phyloP scores from a whole-genome alignment of 2,113 vertebrate genomes.

The Mastomys coucha region DNA sequence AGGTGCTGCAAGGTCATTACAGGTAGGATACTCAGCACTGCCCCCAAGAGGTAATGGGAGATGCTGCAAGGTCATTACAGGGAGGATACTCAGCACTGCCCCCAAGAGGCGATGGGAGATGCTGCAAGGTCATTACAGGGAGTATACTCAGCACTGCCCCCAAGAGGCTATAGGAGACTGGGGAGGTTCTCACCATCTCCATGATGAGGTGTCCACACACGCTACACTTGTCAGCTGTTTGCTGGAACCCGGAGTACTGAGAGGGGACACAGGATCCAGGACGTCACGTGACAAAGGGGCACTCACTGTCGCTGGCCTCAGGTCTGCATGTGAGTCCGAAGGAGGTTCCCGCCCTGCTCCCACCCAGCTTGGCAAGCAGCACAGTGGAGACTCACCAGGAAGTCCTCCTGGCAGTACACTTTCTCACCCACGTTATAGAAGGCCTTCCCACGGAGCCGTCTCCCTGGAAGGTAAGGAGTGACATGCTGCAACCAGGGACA shows the following conservation, averaged over 20 bases:
- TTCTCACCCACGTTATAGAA: slow-evolving; percentile 99
- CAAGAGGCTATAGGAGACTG: background rate
- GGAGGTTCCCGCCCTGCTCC: background rate
- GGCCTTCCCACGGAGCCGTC: slow-evolving; percentile 96
- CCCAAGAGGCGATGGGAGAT: slow-evolving; percentile 4
- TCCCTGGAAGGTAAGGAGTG: slow-evolving; percentile 86
- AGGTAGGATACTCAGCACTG: slow-evolving; percentile 28
- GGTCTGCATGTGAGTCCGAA: background rate
- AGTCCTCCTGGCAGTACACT: slow-evolving; percentile 99
- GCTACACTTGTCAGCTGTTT: slow-evolving; percentile 99
- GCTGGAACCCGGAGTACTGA: slow-evolving; percentile 99
- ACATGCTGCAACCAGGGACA: background rate
- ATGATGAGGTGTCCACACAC: slow-evolving; percentile 99
- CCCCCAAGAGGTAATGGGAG: slow-evolving; percentile 12
- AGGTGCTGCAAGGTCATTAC: slow-evolving; percentile 58
- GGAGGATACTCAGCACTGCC: slow-evolving; percentile 13
- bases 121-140: slow-evolving; percentile 62
- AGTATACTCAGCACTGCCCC: slow-evolving; percentile 43
- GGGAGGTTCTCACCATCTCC: slow-evolving; percentile 96
- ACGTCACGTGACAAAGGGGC: slow-evolving; percentile 3
- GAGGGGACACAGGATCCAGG: slow-evolving; percentile 57
- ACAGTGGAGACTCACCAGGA: slow-evolving; percentile 92
- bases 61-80: too few relatives aligned
- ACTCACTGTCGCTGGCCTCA: background rate
- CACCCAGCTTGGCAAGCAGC: background rate